A percentile compares a stretch with the other conserved stretches of the same genome.
Conservation (phyloP, 2,888 invertebrate genomes). For the Sesamia inferens region DNA sequence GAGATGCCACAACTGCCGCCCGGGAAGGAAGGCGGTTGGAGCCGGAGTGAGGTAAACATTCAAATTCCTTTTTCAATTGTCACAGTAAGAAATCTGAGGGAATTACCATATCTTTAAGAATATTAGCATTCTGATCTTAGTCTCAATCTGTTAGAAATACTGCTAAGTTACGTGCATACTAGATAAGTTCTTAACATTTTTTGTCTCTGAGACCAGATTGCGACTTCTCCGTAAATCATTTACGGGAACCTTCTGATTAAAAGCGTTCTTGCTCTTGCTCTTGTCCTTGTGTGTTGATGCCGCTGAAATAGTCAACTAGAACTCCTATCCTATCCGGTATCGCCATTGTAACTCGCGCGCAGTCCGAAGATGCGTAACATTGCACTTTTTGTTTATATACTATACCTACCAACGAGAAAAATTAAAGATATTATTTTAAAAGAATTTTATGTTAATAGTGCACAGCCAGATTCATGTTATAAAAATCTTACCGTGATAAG, state of each 20-base stretch:
- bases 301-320: neutral
- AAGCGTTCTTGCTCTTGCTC: neutral
- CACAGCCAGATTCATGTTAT: too few relatives aligned
- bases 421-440: neutral
- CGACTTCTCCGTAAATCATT: neutral
- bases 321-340: neutral
- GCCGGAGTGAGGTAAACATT: slow-evolving; percentile 80
- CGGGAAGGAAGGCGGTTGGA: slow-evolving; percentile 85
- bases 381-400: too few relatives aligned
- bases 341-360: too few relatives aligned
- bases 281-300: neutral
- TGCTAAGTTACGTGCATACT: neutral
- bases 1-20: slow-evolving; percentile 78
- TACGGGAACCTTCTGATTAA: neutral
- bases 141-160: neutral
- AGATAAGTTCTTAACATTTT: neutral
- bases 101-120: neutral
- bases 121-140: neutral
- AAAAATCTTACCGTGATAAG: too few relatives aligned
- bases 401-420: neutral
- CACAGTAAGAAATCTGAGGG: neutral
- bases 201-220: neutral
- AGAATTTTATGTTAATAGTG: neutral
- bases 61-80: neutral
- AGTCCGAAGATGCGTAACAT: neutral